Evolutionary conservation across 1,140 invertebrate genomes (phyloP).

Genomic region (Bombus superbus): DNA sequence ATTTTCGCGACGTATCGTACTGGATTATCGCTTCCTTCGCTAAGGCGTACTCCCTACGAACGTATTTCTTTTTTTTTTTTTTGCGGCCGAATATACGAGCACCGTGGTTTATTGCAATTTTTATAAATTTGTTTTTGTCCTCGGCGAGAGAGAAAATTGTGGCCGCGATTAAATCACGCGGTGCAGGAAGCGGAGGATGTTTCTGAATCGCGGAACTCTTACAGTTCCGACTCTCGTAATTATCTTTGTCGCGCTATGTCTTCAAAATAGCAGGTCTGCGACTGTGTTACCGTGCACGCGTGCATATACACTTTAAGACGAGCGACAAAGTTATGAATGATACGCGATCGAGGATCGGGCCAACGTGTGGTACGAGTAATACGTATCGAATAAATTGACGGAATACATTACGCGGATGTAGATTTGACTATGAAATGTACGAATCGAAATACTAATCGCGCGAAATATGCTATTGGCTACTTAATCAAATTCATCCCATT

Average conservation of each 20-base stretch:
- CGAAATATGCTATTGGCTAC: too few species aligned
- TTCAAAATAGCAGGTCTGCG: background rate
- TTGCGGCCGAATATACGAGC: background rate
- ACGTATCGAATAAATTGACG: too few species aligned
- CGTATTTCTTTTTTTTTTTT: background rate
- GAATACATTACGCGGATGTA: too few species aligned
- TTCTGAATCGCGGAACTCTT: background rate
- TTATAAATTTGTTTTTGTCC: background rate
- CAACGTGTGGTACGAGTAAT: too few species aligned
- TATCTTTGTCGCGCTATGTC: background rate
- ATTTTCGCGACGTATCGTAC: constrained; percentile 11
- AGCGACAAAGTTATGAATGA: background rate
- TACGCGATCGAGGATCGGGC: background rate
- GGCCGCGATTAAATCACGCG: too few species aligned
- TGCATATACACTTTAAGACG: background rate
- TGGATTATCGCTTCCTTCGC: constrained; percentile 10
- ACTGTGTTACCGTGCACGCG: too few species aligned
- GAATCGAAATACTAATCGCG: too few species aligned
- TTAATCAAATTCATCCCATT: background rate
- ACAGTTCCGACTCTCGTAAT: background rate
- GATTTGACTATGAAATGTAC: too few species aligned
- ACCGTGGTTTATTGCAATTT: background rate
- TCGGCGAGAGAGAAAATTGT: background rate
- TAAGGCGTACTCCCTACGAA: background rate
- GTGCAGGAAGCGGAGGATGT: background rate